Base-by-base conservation (phyloP, 2,888 invertebrate species). In the Campopleginae sp. region DNA sequence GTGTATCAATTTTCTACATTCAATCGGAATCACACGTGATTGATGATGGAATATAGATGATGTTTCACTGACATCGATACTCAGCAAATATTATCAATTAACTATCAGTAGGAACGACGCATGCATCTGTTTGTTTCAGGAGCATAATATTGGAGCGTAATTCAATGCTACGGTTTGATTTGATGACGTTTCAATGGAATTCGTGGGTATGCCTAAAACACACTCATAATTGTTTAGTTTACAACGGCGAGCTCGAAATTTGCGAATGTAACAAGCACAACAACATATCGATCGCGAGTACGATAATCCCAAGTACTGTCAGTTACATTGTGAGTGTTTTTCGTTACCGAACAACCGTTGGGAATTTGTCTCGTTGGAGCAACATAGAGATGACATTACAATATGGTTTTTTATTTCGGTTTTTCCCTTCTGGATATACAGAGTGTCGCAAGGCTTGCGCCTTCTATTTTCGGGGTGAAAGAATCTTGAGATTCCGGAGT, bases 51-150 rank as follows among this genome's bases (percentile, higher is more conserved):
- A 31, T 8, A 46, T 46, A 10, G 27, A 46, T 46, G 31, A 58
- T 27, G 27, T 46, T 68, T 2, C 46, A 68, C 23, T 27, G 46
- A 68, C 17, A 68, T 42, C 1, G 46, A 27, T 27, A 58, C 27
- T 17, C 27, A 68, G 44, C 65, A 46, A 68, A 46, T 46, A 46
- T 44, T 68, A 68, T 68, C 42, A 46, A 68, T 46, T 46, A 27
- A 27, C 44, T 31, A 38, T 68, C 44, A 27, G 27, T 31, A 27
- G 27, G 19, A 8, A 23, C 17, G 19, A 23, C 17, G 19, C 46
- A 27, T n/a, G 10, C 27, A 31, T 46, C 27, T 68, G 44, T 68
- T 68, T 27, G 10, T 31, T 46, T 46, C 7, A 46, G 14, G 8
- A 46, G n/a, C 27, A 68, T 46, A 68, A 68, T 68, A 68, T 68